Evolutionary conservation across 2,113 vertebrate species (phyloP).

Genomic region (Mellivora capensis): DNA sequence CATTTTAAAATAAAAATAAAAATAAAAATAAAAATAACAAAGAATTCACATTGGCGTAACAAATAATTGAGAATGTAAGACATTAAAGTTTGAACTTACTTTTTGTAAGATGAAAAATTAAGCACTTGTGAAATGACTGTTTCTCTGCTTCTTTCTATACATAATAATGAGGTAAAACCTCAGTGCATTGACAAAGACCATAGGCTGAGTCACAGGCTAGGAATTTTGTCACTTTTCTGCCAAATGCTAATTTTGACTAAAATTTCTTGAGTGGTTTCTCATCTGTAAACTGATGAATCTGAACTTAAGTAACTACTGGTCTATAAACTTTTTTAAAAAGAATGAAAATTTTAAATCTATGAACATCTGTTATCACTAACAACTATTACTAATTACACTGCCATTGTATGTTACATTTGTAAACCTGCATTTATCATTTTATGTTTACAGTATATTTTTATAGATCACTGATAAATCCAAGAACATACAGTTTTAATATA

Average conservation of each 20-base stretch:
- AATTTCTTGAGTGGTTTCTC: neutral
- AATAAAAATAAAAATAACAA: neutral
- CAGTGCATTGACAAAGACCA: neutral
- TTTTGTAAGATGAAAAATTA: slow-evolving; percentile 2
- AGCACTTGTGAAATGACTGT: neutral
- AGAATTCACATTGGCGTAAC: neutral
- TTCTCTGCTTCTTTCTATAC: neutral
- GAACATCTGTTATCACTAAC: neutral
- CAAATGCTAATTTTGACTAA: neutral
- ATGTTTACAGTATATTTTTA: neutral
- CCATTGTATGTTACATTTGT: neutral
- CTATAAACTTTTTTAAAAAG: neutral
- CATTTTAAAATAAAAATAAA: neutral
- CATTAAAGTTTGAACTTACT: neutral
- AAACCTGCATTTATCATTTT: neutral
- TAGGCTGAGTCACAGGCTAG: neutral
- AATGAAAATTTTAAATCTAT: neutral
- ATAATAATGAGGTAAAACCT: neutral
- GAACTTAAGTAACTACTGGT: neutral
- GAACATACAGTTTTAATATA: neutral
- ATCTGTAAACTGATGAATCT: slow-evolving; percentile 7
- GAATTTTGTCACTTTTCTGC: neutral
- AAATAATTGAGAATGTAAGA: slow-evolving; percentile 1
- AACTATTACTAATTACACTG: neutral
- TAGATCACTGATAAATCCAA: neutral